Evolutionary conservation across 2,797 vertebrate species (phyloP).

Genomic region (Gymnocypris eckloni): DNA sequence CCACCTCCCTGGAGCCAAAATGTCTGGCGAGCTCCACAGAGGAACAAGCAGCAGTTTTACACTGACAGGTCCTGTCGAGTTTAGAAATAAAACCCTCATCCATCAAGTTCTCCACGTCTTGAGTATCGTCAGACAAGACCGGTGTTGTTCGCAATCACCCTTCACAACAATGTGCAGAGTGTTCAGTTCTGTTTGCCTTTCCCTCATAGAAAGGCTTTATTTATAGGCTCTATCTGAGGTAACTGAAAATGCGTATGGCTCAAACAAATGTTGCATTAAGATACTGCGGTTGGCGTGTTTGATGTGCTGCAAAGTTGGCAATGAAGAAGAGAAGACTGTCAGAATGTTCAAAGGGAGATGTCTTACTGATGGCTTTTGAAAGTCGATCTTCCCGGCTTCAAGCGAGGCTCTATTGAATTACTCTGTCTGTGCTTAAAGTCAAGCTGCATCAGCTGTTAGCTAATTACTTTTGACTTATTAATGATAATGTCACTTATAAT

Average conservation of each 20-base stretch:
- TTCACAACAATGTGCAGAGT: constrained; percentile 59
- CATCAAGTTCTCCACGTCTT: constrained; percentile 57
- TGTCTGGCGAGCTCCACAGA: constrained; percentile 74
- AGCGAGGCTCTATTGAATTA: constrained; percentile 31
- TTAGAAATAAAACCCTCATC: constrained; percentile 59
- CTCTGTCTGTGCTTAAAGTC: constrained; percentile 21
- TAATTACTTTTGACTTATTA: constrained; percentile 38
- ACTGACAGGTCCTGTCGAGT: constrained; percentile 60
- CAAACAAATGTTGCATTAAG: constrained; percentile 64
- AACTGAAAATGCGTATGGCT: constrained; percentile 56
- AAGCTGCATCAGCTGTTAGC: constrained; percentile 15
- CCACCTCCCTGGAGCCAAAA: constrained; percentile 74
- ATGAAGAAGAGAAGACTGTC: constrained; percentile 37
- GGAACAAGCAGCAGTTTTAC: constrained; percentile 62
- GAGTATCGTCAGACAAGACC: constrained; percentile 55
- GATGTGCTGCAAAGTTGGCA: constrained; percentile 43
- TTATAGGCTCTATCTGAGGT: constrained; percentile 57
- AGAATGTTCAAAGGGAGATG: constrained; percentile 39
- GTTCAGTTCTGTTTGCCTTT: constrained; percentile 49
- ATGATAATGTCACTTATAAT: constrained; percentile 32
- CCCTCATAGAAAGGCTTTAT: constrained; percentile 52
- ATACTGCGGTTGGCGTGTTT: constrained; percentile 46
- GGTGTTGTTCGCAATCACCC: constrained; percentile 58
- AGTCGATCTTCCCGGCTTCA: constrained; percentile 35
- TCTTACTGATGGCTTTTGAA: constrained; percentile 39